These are phyloP conservation scores for Lagopus muta DNA, from an alignment of 2,113 vertebrate species.

Conservation along the genomic window DNA sequence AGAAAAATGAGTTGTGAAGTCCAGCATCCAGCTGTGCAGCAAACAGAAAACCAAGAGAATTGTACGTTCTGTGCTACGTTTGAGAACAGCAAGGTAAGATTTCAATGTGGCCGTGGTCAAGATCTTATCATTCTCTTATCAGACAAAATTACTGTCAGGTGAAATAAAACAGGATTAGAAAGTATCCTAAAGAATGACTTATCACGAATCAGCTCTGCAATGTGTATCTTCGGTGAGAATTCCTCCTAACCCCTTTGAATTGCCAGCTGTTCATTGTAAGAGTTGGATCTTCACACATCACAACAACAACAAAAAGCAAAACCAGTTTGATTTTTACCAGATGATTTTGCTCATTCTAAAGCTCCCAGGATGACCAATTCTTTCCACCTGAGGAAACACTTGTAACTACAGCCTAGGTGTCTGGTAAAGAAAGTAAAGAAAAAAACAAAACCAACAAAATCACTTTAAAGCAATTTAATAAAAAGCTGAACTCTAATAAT, in stretches of 20 bases:
- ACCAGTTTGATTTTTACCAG: not conserved
- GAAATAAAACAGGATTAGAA: not conserved
- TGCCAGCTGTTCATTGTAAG: not conserved
- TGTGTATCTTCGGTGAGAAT: not conserved
- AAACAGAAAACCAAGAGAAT: not conserved
- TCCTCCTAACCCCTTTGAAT: not conserved
- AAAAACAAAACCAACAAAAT: not conserved
- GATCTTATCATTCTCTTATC: not conserved
- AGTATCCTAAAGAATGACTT: not conserved
- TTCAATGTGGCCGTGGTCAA: not conserved
- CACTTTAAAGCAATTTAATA: not conserved
- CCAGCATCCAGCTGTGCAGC: not conserved
- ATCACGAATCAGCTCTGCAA: not conserved
- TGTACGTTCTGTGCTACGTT: not conserved
- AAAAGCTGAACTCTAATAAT: not conserved
- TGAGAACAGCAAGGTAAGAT: not conserved
- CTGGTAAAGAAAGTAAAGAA: not conserved
- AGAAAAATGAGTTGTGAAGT: not conserved
- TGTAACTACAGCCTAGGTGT: not conserved
- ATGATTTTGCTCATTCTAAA: not conserved
- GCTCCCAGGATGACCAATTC: not conserved
- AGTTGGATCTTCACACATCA: not conserved
- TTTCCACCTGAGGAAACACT: not conserved
- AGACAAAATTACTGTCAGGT: not conserved
- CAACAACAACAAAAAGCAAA: not conserved